These are phyloP conservation scores for Podargus strigoides DNA, from an alignment of 2,797 vertebrate genomes.

Conservation along the genomic window DNA sequence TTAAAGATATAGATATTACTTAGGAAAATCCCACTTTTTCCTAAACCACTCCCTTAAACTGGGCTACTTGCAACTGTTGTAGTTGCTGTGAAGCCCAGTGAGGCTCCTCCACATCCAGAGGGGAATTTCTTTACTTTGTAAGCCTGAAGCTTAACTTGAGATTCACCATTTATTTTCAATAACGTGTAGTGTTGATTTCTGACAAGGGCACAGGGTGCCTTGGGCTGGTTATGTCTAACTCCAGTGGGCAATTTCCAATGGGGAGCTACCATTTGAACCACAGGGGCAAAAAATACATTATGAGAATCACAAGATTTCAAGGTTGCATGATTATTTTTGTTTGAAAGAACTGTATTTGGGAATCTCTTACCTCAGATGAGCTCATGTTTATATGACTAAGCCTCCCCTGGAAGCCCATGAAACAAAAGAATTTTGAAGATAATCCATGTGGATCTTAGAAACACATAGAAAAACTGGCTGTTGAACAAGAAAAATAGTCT, in stretches of 20 bases:
- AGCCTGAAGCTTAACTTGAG: not conserved
- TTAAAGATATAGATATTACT: not conserved
- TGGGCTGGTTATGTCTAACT: not conserved
- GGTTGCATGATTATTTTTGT: not conserved
- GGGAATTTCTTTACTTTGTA: not conserved
- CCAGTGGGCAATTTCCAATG: not conserved
- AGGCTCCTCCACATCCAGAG: not conserved
- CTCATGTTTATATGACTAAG: not conserved
- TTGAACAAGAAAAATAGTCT: not conserved
- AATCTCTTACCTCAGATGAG: not conserved
- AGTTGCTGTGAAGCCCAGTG: not conserved
- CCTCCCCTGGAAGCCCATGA: not conserved
- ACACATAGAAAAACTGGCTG: not conserved
- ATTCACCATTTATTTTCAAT: not conserved
- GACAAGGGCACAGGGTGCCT: not conserved
- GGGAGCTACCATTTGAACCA: not conserved
- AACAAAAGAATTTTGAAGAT: not conserved
- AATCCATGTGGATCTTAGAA: not conserved
- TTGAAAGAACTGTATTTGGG: not conserved
- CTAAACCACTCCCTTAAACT: not conserved
- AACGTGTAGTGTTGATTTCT: not conserved
- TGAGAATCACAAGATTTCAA: not conserved
- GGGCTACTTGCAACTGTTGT: not conserved
- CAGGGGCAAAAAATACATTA: not conserved
- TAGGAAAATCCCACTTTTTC: not conserved